Evolutionary conservation across 2,888 invertebrate genomes (phyloP).

Genomic region (Bellardia bayeri): DNA sequence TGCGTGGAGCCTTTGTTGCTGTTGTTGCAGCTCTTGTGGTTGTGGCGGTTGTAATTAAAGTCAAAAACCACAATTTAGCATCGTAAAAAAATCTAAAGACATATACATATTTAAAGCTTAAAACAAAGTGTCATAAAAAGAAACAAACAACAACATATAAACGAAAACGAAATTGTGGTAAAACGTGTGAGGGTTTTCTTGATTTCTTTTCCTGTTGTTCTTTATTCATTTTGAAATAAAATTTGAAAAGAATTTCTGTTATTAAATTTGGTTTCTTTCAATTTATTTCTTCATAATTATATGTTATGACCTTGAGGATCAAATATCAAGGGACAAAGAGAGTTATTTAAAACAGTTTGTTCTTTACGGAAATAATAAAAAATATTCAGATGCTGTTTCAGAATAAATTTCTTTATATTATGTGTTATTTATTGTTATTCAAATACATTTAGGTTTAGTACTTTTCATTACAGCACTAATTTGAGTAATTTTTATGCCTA

Average conservation of each 20-base stretch:
- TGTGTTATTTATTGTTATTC: too few species aligned
- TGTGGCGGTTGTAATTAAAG: constrained; percentile 42
- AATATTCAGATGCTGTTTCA: too few species aligned
- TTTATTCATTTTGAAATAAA: not conserved
- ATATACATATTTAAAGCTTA: constrained; percentile 25
- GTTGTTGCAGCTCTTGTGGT: constrained; percentile 36
- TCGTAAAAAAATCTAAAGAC: constrained; percentile 34
- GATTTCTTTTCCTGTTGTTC: not conserved
- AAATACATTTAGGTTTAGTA: too few species aligned
- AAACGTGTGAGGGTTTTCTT: constrained; percentile 30
- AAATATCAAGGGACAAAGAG: not conserved
- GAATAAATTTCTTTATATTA: too few species aligned
- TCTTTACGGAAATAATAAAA: not conserved
- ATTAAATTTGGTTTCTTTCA: constrained; percentile 2
- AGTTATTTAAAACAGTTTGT: not conserved
- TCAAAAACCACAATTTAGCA: constrained; percentile 62
- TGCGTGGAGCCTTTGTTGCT: constrained; percentile 9
- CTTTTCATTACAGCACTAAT: too few species aligned
- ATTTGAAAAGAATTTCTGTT: constrained; percentile 18
- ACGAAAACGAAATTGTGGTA: constrained; percentile 22
- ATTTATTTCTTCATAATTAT: not conserved
- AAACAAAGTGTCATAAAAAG: constrained; percentile 19
- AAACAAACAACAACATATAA: constrained; percentile 11
- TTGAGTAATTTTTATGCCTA: too few species aligned
- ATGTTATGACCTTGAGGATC: not conserved